Evolutionary conservation across 2,113 vertebrate genomes (phyloP).

Genomic region (Buteo buteo): DNA sequence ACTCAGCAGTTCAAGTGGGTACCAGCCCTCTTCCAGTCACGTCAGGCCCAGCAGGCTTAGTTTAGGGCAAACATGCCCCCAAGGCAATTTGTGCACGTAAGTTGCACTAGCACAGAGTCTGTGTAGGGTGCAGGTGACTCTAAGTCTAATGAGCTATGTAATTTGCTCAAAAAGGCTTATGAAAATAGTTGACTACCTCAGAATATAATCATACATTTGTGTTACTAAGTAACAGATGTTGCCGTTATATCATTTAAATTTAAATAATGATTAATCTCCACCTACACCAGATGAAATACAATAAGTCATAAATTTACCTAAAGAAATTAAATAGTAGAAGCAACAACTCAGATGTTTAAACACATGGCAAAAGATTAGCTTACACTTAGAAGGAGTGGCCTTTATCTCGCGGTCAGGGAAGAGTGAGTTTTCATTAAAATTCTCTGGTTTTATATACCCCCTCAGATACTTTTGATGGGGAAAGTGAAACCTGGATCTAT

Average conservation of each 20-base stretch:
- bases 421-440: not conserved
- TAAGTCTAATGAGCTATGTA: conserved; percentile 18
- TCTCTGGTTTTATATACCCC: not conserved
- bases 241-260: conserved; percentile 12
- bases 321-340: conserved; percentile 1
- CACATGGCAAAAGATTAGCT: not conserved
- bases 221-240: conserved; percentile 65
- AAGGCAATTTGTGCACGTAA: not conserved
- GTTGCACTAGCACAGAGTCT: not conserved
- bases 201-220: conserved; percentile 54
- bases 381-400: not conserved
- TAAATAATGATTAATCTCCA: conserved; percentile 48
- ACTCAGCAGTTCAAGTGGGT: not conserved
- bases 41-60: not conserved
- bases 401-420: not conserved
- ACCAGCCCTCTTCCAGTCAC: not conserved
- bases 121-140: not conserved
- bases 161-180: conserved; percentile 52
- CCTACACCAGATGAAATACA: conserved; percentile 24
- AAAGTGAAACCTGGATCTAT: not conserved
- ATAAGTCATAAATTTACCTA: conserved; percentile 28
- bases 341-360: not conserved
- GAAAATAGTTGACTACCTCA: conserved; percentile 43
- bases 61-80: not conserved
- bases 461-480: not conserved